Conservation (phyloP, 2,113 vertebrate species). For the Mirza zaza region DNA sequence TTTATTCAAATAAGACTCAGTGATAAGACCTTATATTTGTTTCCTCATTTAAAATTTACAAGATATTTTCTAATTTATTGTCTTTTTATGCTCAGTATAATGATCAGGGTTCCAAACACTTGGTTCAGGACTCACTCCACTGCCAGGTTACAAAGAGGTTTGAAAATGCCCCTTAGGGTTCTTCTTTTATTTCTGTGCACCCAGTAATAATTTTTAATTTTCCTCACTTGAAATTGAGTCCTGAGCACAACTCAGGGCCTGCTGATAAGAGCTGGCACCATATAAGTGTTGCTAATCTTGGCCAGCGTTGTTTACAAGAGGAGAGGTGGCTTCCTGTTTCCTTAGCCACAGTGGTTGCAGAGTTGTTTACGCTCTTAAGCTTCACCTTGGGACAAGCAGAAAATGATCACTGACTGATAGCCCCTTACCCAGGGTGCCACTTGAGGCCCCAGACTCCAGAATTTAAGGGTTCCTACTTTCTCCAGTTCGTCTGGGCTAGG, state of each 20-base stretch:
- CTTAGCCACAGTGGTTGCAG: not conserved
- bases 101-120: not conserved
- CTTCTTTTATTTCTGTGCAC: not conserved
- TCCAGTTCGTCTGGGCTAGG: not conserved
- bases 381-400: not conserved
- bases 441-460: not conserved
- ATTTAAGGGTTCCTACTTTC: not conserved
- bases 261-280: not conserved
- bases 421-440: not conserved
- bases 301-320: conserved; percentile 41
- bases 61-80: not conserved
- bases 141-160: not conserved
- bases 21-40: conserved; percentile 29
- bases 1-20: conserved; percentile 50
- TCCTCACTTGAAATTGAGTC: not conserved
- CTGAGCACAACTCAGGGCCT: not conserved
- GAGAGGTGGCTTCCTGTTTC: conserved; percentile 59
- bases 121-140: not conserved
- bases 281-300: conserved; percentile 31
- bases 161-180: not conserved
- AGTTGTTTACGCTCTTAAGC: not conserved
- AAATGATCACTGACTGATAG: not conserved
- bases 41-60: conserved; percentile 22
- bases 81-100: not conserved
- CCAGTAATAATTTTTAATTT: conserved; percentile 15